phyloP scores from a whole-genome alignment of 2,888 invertebrate species.

The Diadegma fenestrale region DNA sequence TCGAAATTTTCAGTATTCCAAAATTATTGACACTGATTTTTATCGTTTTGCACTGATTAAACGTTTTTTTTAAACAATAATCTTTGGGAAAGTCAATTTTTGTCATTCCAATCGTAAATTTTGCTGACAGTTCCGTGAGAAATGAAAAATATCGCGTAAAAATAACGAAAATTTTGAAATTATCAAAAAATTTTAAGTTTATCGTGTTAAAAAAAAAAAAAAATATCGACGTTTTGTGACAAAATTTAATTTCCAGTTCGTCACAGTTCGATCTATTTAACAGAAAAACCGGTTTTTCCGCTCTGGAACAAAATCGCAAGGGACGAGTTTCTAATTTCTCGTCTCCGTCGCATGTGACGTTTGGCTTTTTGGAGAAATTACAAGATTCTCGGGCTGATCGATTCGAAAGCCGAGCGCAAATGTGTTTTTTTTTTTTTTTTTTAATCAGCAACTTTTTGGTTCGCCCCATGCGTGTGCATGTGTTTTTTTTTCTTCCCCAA shows the following conservation, averaged over 20 bases:
- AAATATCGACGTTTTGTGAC: no score
- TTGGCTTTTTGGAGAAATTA: not conserved
- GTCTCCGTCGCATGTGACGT: not conserved
- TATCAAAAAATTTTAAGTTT: no score
- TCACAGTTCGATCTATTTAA: constrained; percentile 1
- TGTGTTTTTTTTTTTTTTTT: constrained; percentile 22
- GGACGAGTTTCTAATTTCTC: not conserved
- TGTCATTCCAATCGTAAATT: no score
- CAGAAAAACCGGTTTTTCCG: not conserved
- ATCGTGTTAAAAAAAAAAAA: no score
- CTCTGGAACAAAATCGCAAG: not conserved
- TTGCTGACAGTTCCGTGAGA: no score
- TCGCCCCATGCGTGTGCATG: no score
- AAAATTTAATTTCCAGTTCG: no score
- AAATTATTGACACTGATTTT: not conserved
- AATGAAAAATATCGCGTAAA: no score
- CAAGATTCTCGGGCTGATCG: not conserved
- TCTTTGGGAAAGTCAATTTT: no score
- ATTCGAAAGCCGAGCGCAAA: not conserved
- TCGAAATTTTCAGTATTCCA: not conserved
- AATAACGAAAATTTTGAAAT: no score
- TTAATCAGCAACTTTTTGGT: constrained; percentile 6
- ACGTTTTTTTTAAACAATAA: no score
- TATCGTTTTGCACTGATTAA: no score
- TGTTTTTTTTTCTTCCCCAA: not conserved